Base-by-base conservation (phyloP, 2,888 invertebrate genomes). In the Eurytoma californica region DNA sequence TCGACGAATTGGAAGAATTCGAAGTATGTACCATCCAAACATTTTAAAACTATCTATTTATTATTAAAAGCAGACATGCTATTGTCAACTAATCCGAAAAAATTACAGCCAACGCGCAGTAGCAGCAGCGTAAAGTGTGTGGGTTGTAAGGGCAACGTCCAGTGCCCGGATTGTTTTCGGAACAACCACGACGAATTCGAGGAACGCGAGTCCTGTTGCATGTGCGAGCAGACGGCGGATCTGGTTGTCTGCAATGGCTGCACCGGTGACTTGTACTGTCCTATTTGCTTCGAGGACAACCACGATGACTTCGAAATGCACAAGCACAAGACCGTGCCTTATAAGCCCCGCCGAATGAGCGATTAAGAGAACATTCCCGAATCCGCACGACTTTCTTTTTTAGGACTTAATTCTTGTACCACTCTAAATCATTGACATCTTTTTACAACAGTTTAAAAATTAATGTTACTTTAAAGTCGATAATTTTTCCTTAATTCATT, bases 251-350 rank as follows among this genome's bases (percentile, higher is more conserved):
- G 97, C 87, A 90, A 93, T 63, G 96, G 95, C 80, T 97, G 97
- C 90, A 93, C 92, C 81, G 93, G 92, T 57, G 97, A 97, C 88
- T 91, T 97, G 12, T 97, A 95, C 89, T 97, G 97, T 89, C 91
- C 91, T 16, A 89, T 91, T 76, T 97, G 97, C 88, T 97, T 94
- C 86, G 90, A 90, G 60, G 95, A 95, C 84, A 94, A 94, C 82
- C 95, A 94, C 87, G 93, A 93, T 85, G 93, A 92, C 83, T 93
- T 93, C 83, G 93, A 94, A 72, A 78, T 88, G 83, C 55, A 73
- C 47, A 86, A 84, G 63, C 88, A 89, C 75, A 85, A 83, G 74
- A 83, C 79, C 16, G 80, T 84, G 20, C 85, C 86, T 57, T 84
- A 83, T 65, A 84, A 83, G 58, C 65, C 69, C 51, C 77, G 55